Percentiles rank a stretch among this genome's conserved stretches.
Conservation (phyloP, 2,888 invertebrate species). For the Petrolisthes cinctipes region DNA sequence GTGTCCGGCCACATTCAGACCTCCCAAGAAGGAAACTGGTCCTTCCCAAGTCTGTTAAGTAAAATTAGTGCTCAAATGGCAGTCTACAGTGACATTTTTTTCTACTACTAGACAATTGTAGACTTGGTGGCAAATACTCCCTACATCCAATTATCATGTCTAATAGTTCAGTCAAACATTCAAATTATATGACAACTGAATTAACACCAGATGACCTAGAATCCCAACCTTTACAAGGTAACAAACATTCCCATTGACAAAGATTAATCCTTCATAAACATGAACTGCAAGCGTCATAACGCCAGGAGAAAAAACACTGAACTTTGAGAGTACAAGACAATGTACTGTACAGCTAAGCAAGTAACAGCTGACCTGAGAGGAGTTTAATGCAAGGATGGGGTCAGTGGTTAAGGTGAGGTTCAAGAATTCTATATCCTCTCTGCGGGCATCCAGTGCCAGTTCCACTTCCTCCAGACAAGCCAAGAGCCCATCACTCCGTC, state of each 20-base stretch:
- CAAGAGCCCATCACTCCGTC: slow-evolving; percentile 18
- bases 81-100: neutral
- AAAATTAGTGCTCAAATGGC: neutral
- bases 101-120: neutral
- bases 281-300: too few species aligned
- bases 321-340: neutral
- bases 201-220: too few species aligned
- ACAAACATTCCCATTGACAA: too few species aligned
- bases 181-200: too few species aligned
- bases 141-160: too few species aligned
- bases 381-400: neutral
- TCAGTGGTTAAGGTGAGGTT: neutral
- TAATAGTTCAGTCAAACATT: too few species aligned
- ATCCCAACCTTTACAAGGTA: too few species aligned
- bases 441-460: slow-evolving; percentile 11
- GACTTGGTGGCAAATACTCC: neutral
- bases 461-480: slow-evolving; percentile 31
- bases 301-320: too few species aligned
- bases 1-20: slow-evolving; percentile 28
- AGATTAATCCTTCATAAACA: too few species aligned
- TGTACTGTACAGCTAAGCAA: neutral
- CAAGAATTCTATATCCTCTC: slow-evolving; percentile 16
- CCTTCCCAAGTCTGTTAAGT: slow-evolving; percentile 31
- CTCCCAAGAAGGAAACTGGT: slow-evolving; percentile 27
- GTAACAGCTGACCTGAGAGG: slow-evolving; percentile 18